These are phyloP conservation scores for Hemitrygon akajei DNA, from an alignment of 2,797 vertebrate genomes.

Conservation along the genomic window DNA sequence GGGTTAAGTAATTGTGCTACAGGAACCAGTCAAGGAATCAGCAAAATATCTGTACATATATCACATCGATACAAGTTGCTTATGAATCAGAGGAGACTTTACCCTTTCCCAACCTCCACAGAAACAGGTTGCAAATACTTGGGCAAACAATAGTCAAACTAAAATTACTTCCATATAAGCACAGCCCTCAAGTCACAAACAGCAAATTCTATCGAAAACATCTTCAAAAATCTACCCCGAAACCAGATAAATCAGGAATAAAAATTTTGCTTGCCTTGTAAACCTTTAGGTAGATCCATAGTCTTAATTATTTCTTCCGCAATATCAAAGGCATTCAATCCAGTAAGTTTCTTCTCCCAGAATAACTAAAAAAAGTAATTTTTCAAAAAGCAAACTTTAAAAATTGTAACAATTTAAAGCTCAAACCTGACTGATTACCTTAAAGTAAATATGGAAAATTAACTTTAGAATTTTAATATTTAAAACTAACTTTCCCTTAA, in stretches of 20 bases:
- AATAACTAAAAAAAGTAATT: constrained; percentile 69
- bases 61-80: background rate
- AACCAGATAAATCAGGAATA: background rate
- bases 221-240: background rate
- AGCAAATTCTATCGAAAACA: background rate
- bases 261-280: constrained; percentile 72
- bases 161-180: background rate
- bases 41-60: background rate
- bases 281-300: constrained; percentile 93
- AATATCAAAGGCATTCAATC: constrained; percentile 91
- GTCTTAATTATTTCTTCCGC: constrained; percentile 96
- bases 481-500: background rate
- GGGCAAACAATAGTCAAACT: background rate
- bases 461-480: background rate
- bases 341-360: constrained; percentile 96
- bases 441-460: background rate
- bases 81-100: background rate
- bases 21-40: background rate
- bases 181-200: background rate
- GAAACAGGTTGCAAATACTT: no score
- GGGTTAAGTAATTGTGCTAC: background rate
- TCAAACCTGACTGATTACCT: background rate
- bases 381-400: background rate
- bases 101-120: background rate
- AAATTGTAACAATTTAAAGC: background rate